Evolutionary conservation across 2,888 invertebrate species (phyloP).

Genomic region (Neoaliturus tenellus): DNA sequence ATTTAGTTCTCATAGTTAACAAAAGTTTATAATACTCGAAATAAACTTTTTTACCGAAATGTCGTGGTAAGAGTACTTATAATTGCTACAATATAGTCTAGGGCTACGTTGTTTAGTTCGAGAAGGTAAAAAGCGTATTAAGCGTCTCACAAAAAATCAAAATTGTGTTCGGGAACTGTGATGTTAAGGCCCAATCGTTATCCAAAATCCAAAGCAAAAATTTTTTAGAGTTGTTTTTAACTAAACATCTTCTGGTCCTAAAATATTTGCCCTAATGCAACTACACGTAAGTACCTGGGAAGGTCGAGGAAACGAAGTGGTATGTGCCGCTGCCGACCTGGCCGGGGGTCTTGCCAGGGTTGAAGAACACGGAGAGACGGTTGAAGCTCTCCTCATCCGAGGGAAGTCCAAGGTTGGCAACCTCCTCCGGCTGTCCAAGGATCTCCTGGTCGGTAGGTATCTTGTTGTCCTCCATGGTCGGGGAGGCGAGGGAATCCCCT

Average conservation of each 20-base stretch:
- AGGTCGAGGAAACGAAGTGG: slow-evolving; percentile 67
- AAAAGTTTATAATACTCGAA: too few species aligned
- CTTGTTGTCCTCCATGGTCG: slow-evolving; percentile 64
- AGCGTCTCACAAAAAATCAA: too few species aligned
- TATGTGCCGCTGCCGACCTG: slow-evolving; percentile 63
- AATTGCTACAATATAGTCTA: too few species aligned
- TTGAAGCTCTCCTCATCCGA: slow-evolving; percentile 66
- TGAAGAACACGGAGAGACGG: slow-evolving; percentile 60
- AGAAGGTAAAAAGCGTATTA: too few species aligned
- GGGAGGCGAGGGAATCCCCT: slow-evolving; percentile 45
- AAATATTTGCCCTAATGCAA: too few species aligned
- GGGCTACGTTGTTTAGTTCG: too few species aligned
- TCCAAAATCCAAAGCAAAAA: too few species aligned
- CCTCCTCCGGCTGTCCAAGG: slow-evolving; percentile 64
- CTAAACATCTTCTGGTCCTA: not conserved
- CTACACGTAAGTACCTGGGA: slow-evolving; percentile 66
- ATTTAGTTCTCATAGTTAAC: too few species aligned
- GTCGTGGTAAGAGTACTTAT: too few species aligned
- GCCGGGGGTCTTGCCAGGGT: slow-evolving; percentile 35
- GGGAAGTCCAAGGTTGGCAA: slow-evolving; percentile 62
- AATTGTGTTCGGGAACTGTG: too few species aligned
- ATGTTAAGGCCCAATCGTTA: too few species aligned
- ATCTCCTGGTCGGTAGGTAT: slow-evolving; percentile 65
- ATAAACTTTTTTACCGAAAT: too few species aligned
- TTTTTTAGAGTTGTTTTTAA: not conserved